These are phyloP conservation scores for Tillus elongatus DNA, from an alignment of 2,888 invertebrate genomes.

Conservation along the genomic window DNA sequence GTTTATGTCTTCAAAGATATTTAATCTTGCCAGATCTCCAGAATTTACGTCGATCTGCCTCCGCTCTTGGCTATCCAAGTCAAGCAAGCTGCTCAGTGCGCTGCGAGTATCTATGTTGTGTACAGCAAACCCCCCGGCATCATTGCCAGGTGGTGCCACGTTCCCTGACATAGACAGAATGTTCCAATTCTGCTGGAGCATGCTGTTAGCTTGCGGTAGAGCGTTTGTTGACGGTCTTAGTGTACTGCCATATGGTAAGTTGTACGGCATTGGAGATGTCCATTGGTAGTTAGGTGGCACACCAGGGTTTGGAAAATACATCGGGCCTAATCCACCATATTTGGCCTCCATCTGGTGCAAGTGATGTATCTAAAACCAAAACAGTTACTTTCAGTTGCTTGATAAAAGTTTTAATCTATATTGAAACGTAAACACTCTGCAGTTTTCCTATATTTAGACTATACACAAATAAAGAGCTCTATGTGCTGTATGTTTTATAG, in stretches of 20 bases:
- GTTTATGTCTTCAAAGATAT: conserved; percentile 32
- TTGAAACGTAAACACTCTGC: too few species aligned
- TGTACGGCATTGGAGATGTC: background rate
- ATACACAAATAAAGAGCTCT: too few species aligned
- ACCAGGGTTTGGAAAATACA: background rate
- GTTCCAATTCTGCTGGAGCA: conserved; percentile 20
- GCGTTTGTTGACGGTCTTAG: conserved; percentile 4
- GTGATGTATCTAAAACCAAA: background rate
- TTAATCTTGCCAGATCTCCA: conserved; percentile 33
- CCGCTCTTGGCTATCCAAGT: conserved; percentile 44
- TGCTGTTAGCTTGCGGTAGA: conserved; percentile 12
- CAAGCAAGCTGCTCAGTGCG: conserved; percentile 35
- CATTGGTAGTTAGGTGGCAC: background rate
- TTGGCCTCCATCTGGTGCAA: background rate
- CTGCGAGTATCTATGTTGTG: conserved; percentile 20
- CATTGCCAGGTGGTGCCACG: conserved; percentile 1
- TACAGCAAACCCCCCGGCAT: conserved; percentile 7
- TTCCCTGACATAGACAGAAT: conserved; percentile 10
- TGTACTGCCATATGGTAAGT: background rate
- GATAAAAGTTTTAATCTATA: too few species aligned
- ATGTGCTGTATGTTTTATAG: too few species aligned
- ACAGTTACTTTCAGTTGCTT: too few species aligned
- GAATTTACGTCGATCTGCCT: conserved; percentile 37
- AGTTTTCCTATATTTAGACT: too few species aligned
- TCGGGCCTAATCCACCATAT: background rate